Evolutionary conservation across 2,113 vertebrate genomes (phyloP), one percentile per base, ranked within the genome.

Genomic region (mouse (Mus musculus)): DNA sequence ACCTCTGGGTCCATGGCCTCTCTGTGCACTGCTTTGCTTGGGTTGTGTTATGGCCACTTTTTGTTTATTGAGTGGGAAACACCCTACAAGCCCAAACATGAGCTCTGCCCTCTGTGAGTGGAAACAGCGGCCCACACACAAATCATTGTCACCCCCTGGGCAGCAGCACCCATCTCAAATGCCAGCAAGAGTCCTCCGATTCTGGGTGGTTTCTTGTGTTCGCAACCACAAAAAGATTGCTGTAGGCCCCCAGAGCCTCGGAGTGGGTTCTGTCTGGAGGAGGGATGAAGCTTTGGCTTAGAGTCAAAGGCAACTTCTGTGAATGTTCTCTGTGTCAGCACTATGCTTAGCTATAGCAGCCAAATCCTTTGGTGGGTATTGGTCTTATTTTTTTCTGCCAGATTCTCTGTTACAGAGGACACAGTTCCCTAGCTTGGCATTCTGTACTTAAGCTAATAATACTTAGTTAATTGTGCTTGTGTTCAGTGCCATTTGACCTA

Each of bases 61-160:
- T 93, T 97, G 92, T 98, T 97, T 98, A 92, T 78, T 80, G 94
- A 97, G 95, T 95, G 54, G 81, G 86, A 97, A 97, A 94, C 92
- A 91, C 77, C 81, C 88, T 86, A 92, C 67, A 65, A 97, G 72
- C 92, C 95, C 97, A 98, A 97, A 97, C 96, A 97, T 97, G 96
- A 98, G 96, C 97, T 98, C 97, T 97, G 97, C 90, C 90, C 97
- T 96, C 91, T 95, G 94, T 84, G 69, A 89, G 76, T 82, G 86
- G 92, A 88, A 95, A 97, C 86, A 93, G 42, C 96, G 84, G 89
- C 94, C 96, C 96, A 95, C 96, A 46, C 90, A 97, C 86, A 97
- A 96, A 97, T 96, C 97, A 5, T 92, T 97, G 96, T 84, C 67
- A 39, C 61, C 12, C 28, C 30, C 67, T 13, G 0, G 63, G 49